Evolutionary conservation across 2,797 vertebrate genomes (phyloP).

Genomic region (Arremon brunneinucha): DNA sequence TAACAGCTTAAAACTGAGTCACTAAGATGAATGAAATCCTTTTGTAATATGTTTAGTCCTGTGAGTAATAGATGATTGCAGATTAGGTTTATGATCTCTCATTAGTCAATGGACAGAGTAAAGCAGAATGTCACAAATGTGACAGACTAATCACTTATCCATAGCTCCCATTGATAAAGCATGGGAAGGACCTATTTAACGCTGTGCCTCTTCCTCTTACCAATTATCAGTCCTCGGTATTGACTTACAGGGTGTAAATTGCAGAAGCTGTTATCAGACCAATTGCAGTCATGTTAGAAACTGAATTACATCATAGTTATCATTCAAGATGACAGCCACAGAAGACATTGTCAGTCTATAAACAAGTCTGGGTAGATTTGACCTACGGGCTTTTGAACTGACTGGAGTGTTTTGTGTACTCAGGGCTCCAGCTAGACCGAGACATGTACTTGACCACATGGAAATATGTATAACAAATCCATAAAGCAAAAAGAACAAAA

Average conservation of each 20-base stretch:
- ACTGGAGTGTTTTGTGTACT: neutral
- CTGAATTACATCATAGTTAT: neutral
- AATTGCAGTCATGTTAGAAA: neutral
- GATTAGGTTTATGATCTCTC: neutral
- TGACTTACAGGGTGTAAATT: neutral
- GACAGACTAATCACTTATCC: neutral
- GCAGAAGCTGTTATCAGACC: neutral
- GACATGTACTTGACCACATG: neutral
- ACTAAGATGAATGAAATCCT: neutral
- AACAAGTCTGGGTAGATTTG: neutral
- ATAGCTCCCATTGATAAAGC: neutral
- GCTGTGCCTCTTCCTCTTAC: neutral
- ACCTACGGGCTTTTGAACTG: neutral
- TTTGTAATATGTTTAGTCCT: neutral
- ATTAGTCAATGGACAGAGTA: conserved; percentile 8
- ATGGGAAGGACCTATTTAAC: neutral
- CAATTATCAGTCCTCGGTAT: neutral
- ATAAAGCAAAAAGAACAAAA: neutral
- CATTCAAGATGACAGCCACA: neutral
- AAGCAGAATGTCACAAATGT: neutral
- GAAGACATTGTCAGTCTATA: neutral
- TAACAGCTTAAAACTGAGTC: neutral
- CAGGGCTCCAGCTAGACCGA: neutral
- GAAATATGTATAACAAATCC: neutral
- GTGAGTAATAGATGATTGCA: neutral